A percentile compares a stretch with the other conserved stretches of the same genome.
These are phyloP conservation scores for Eilema depressum DNA, from an alignment of 2,888 invertebrate genomes.

Conservation along the genomic window DNA sequence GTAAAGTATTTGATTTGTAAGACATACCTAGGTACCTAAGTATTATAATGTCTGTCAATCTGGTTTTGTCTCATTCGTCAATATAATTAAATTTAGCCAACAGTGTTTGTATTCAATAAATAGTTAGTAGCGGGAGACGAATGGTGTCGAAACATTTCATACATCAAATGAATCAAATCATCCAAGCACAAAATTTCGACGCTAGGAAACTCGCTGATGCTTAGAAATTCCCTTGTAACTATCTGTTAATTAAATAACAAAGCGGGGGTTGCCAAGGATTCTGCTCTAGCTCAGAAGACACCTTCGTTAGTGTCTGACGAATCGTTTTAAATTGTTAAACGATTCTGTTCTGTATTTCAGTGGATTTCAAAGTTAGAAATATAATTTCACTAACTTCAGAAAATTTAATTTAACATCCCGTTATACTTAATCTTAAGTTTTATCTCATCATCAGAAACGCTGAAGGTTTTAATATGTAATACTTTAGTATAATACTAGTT, in stretches of 20 bases:
- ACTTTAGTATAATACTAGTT: background rate
- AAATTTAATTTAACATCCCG: background rate
- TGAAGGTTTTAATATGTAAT: background rate
- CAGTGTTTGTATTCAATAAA: background rate
- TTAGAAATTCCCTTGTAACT: slow-evolving; percentile 23
- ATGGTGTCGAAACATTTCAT: background rate
- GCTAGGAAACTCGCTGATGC: background rate
- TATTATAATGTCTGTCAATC: background rate
- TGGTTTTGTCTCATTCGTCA: background rate
- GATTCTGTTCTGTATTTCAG: slow-evolving; percentile 19
- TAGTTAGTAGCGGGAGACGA: background rate
- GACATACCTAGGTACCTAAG: background rate
- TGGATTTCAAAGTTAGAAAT: background rate
- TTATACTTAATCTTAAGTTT: background rate
- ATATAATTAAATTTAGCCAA: background rate
- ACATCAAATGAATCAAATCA: background rate
- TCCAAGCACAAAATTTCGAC: background rate
- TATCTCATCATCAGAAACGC: background rate
- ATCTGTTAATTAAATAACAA: slow-evolving; percentile 25
- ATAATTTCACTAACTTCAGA: background rate
- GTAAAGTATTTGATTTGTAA: no score
- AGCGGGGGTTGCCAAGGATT: slow-evolving; percentile 17
- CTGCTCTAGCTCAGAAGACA: slow-evolving; percentile 21
- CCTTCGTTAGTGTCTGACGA: slow-evolving; percentile 31
- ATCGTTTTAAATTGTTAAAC: slow-evolving; percentile 35